A percentile compares a stretch with the other conserved stretches of the same genome.
phyloP scores from a whole-genome alignment of 1,140 invertebrate genomes.

The Drosophila ohnishii region DNA sequence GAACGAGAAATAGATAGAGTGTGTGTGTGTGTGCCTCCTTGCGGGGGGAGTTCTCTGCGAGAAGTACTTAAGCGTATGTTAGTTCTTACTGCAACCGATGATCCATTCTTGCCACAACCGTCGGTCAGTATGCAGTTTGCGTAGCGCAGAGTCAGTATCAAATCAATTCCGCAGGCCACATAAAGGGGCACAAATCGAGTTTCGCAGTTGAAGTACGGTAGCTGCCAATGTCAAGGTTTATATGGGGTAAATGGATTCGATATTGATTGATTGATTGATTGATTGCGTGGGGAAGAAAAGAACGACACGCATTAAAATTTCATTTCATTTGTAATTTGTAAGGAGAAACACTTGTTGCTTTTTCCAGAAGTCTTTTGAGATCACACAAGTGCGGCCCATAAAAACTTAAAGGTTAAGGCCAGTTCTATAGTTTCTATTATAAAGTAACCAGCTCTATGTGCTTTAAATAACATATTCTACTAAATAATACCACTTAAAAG shows the following conservation, averaged over 20 bases:
- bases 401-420: not conserved
- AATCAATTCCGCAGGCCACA: constrained; percentile 74
- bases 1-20: constrained; percentile 4
- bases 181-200: constrained; percentile 70
- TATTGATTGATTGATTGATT: constrained; percentile 8
- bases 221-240: constrained; percentile 51
- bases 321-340: constrained; percentile 2
- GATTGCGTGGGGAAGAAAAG: constrained; percentile 45
- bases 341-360: constrained; percentile 3
- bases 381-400: constrained; percentile 9
- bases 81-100: constrained; percentile 91
- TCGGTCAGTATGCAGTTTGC: constrained; percentile 91
- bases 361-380: constrained; percentile 47
- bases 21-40: not conserved
- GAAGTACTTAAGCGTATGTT: constrained; percentile 14
- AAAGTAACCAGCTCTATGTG: not conserved
- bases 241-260: constrained; percentile 6
- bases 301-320: constrained; percentile 33
- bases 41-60: constrained; percentile 4
- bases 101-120: constrained; percentile 98
- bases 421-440: not conserved
- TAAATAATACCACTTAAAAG: constrained; percentile 3
- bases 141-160: constrained; percentile 73
- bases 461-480: not conserved
- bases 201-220: constrained; percentile 71